A percentile compares a stretch with the other conserved stretches of the same genome.
Evolutionary conservation across 1,140 invertebrate species (phyloP).

Genomic region (Listronotus oregonensis): DNA sequence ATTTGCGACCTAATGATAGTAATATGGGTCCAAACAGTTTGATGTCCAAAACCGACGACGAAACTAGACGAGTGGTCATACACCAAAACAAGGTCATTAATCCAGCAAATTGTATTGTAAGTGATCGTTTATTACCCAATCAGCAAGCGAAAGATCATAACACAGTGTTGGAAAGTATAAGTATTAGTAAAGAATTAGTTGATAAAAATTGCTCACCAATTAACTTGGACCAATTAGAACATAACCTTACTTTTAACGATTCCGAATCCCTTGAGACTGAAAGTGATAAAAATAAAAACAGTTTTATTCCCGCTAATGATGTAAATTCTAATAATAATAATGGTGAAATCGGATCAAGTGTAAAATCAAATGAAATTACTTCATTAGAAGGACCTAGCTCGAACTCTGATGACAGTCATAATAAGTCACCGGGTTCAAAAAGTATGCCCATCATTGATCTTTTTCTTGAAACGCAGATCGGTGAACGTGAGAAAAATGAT

Average conservation of each 20-base stretch:
- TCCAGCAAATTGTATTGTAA: not conserved
- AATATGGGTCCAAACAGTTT: not conserved
- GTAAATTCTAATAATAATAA: constrained; percentile 1
- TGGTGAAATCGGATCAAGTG: not conserved
- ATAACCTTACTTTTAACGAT: constrained; percentile 17
- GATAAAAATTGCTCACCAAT: constrained; percentile 45
- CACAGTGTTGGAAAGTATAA: constrained; percentile 13
- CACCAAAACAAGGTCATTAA: constrained; percentile 42
- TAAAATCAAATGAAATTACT: not conserved
- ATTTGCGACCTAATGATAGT: not conserved
- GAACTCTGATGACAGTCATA: constrained; percentile 8
- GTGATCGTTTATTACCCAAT: not conserved
- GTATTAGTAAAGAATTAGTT: constrained; percentile 31
- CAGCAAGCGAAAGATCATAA: constrained; percentile 7
- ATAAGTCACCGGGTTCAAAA: constrained; percentile 26
- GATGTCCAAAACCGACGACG: not conserved
- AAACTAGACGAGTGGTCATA: constrained; percentile 27
- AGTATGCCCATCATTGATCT: constrained; percentile 43
- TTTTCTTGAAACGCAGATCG: constrained; percentile 13
- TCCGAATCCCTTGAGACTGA: not conserved
- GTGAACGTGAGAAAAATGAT: not conserved
- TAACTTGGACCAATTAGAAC: constrained; percentile 40
- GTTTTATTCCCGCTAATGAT: not conserved
- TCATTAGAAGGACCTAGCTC: constrained; percentile 10
- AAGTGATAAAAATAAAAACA: constrained; percentile 1